Evolutionary conservation across 2,797 vertebrate genomes (phyloP).

Genomic region (Apodemus agrarius): DNA sequence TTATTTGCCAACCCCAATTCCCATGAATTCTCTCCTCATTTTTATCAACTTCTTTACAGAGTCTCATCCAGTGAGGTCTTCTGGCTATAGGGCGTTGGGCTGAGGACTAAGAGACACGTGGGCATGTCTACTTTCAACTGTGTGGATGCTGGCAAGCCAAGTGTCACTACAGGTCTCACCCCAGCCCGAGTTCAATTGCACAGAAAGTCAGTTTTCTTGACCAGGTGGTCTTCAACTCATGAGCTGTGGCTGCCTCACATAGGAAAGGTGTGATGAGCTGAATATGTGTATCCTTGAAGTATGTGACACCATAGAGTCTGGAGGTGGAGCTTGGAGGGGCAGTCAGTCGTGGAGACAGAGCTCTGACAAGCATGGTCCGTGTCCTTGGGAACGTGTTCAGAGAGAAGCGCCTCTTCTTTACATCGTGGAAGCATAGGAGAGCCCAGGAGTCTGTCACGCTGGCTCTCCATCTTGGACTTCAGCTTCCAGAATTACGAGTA

Average conservation of each 20-base stretch:
- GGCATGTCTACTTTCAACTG: too few species aligned
- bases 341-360: neutral
- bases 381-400: neutral
- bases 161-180: neutral
- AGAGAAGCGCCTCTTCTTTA: neutral
- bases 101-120: neutral
- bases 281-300: neutral
- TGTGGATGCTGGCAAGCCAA: neutral
- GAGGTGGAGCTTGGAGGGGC: neutral
- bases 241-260: neutral
- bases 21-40: neutral
- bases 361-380: neutral
- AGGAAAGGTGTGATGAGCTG: neutral
- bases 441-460: neutral
- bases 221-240: neutral
- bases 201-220: neutral
- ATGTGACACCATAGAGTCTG: neutral
- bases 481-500: neutral
- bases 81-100: neutral
- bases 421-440: neutral
- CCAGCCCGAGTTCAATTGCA: neutral
- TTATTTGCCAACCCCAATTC: neutral
- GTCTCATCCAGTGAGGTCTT: neutral
- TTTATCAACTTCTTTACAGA: neutral
- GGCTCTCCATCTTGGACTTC: neutral